Conservation (phyloP, 2,113 vertebrate genomes). For the Puntigrus tetrazona region DNA sequence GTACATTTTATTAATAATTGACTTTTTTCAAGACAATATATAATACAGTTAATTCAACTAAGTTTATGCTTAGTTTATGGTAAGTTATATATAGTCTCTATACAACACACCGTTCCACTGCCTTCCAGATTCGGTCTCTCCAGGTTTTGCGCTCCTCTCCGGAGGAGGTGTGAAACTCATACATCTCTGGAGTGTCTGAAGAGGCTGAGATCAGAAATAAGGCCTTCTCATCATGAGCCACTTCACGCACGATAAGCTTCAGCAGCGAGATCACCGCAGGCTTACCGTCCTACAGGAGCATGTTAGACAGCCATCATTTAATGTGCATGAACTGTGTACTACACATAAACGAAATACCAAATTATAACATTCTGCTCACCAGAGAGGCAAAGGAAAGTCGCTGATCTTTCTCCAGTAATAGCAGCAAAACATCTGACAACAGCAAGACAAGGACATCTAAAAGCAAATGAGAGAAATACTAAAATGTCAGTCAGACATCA, state of each 20-base stretch:
- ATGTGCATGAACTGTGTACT: background rate
- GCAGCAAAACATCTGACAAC: constrained; percentile 85
- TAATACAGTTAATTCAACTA: too few relatives aligned
- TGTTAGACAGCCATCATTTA: background rate
- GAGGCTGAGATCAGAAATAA: constrained; percentile 92
- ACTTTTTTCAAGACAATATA: too few relatives aligned
- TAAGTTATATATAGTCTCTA: too few relatives aligned
- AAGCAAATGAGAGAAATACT: background rate
- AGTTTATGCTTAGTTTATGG: too few relatives aligned
- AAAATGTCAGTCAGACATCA: background rate
- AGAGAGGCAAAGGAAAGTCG: constrained; percentile 85
- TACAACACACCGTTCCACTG: constrained; percentile 86
- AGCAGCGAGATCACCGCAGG: constrained; percentile 86
- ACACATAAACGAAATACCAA: background rate
- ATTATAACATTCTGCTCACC: constrained; percentile 75
- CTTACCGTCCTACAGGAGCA: constrained; percentile 82
- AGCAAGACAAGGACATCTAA: constrained; percentile 88
- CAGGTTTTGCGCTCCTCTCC: constrained; percentile 84
- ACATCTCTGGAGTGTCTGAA: constrained; percentile 85
- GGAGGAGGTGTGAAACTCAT: constrained; percentile 86
- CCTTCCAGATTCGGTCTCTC: constrained; percentile 83
- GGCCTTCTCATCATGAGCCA: constrained; percentile 88
- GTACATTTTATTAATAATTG: too few relatives aligned
- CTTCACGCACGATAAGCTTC: constrained; percentile 89
- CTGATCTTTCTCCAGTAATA: constrained; percentile 96